These are phyloP conservation scores for Megalops atlanticus DNA, from an alignment of 2,113 vertebrate genomes.

Conservation along the genomic window DNA sequence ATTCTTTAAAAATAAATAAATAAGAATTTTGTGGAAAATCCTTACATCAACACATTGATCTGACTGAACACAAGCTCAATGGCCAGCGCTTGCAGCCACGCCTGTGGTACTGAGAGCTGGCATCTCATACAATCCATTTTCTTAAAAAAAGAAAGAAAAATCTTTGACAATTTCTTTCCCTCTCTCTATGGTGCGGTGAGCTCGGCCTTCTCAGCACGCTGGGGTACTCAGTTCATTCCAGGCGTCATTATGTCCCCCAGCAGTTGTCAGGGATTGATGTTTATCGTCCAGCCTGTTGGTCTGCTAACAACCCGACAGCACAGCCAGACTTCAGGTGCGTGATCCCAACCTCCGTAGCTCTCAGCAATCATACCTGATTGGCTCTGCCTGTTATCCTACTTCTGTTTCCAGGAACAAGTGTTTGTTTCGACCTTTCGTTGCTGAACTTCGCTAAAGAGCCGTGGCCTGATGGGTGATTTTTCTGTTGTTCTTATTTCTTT, in stretches of 20 bases:
- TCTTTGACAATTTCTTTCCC: neutral
- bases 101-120: neutral
- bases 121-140: neutral
- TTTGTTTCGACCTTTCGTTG: neutral
- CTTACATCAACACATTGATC: neutral
- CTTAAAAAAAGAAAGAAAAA: neutral
- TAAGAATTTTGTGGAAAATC: neutral
- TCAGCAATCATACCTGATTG: neutral
- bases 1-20: neutral
- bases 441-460: neutral
- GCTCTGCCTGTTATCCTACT: neutral
- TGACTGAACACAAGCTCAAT: neutral
- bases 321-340: neutral
- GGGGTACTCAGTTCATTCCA: neutral
- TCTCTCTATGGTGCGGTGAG: neutral
- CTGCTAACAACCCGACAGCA: conserved; percentile 1
- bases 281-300: conserved; percentile 6
- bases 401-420: neutral
- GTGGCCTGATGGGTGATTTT: neutral
- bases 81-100: neutral
- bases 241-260: conserved; percentile 1
- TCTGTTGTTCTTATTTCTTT: neutral
- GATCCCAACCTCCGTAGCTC: neutral
- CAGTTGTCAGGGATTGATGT: neutral
- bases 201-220: neutral